Evolutionary conservation across 1,140 invertebrate genomes (phyloP).

Genomic region (silkworm (Bombyx mori)): DNA sequence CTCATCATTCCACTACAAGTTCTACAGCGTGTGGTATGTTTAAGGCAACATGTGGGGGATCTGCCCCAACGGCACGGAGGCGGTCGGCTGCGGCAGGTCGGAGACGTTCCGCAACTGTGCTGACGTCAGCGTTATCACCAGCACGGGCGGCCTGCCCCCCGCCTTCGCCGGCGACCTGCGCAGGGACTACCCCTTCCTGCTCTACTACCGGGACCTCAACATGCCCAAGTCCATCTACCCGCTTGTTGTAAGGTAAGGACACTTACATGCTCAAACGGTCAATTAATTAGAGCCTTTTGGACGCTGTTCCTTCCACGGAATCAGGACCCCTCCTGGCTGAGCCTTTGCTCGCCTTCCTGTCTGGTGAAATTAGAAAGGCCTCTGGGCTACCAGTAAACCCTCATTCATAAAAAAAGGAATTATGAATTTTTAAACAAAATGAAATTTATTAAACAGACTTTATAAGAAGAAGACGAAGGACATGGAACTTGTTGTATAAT

Average conservation of each 20-base stretch:
- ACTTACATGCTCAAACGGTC: background rate
- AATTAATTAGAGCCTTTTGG: no score
- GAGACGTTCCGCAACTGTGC: constrained; percentile 93
- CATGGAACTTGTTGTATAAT: no score
- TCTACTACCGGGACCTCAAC: constrained; percentile 79
- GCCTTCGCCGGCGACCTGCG: constrained; percentile 73
- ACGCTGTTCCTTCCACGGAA: no score
- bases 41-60: constrained; percentile 90
- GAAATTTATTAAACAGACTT: no score
- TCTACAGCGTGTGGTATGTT: background rate
- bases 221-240: constrained; percentile 76
- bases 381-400: no score
- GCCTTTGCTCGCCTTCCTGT: no score
- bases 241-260: constrained; percentile 78
- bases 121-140: constrained; percentile 85
- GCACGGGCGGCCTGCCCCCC: constrained; percentile 78
- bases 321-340: no score
- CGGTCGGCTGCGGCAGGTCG: constrained; percentile 86
- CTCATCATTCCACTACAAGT: no score
- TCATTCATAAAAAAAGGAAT: no score
- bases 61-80: constrained; percentile 86
- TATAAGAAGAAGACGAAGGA: no score
- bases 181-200: constrained; percentile 78
- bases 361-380: no score
- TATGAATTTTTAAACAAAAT: no score